Evolutionary conservation across 2,888 invertebrate species (phyloP).

Genomic region (Drosophila peninsularis): DNA sequence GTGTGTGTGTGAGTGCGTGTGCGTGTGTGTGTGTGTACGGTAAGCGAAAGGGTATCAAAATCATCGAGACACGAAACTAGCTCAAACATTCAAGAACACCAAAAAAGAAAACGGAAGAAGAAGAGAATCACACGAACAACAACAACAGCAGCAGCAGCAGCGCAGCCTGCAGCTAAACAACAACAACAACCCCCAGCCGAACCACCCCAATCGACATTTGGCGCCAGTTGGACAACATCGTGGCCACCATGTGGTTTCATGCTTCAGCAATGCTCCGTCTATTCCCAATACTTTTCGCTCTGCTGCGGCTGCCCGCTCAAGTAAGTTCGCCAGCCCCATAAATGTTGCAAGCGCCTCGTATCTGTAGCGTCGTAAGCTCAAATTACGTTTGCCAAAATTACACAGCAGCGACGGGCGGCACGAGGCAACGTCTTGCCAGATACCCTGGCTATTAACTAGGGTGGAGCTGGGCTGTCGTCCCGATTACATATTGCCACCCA

Average conservation of each 20-base stretch:
- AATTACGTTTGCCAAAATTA: conserved; percentile 13
- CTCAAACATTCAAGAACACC: conserved; percentile 39
- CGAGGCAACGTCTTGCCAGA: background rate
- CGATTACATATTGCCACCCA: background rate
- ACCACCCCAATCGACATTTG: conserved; percentile 53
- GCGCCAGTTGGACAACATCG: conserved; percentile 52
- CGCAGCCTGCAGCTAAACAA: conserved; percentile 32
- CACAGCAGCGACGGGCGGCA: no score
- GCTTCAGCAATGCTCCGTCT: conserved; percentile 44
- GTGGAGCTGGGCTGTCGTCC: no score
- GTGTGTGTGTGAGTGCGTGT: conserved; percentile 17
- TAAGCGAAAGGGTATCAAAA: conserved; percentile 35
- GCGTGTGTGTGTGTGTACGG: conserved; percentile 14
- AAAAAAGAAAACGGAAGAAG: conserved; percentile 13
- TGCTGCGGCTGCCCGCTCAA: conserved; percentile 50
- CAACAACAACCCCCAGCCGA: conserved; percentile 22
- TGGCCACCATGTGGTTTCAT: conserved; percentile 59
- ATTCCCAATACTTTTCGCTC: conserved; percentile 32
- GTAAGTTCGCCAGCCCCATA: conserved; percentile 32
- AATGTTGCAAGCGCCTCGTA: conserved; percentile 11
- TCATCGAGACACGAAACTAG: conserved; percentile 43
- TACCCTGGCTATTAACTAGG: background rate
- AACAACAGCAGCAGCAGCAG: conserved; percentile 10
- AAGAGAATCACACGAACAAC: conserved; percentile 46
- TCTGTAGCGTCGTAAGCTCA: conserved; percentile 10